Conservation (phyloP, 2,113 vertebrate genomes). For the Nothocercus nigrocapillus region DNA sequence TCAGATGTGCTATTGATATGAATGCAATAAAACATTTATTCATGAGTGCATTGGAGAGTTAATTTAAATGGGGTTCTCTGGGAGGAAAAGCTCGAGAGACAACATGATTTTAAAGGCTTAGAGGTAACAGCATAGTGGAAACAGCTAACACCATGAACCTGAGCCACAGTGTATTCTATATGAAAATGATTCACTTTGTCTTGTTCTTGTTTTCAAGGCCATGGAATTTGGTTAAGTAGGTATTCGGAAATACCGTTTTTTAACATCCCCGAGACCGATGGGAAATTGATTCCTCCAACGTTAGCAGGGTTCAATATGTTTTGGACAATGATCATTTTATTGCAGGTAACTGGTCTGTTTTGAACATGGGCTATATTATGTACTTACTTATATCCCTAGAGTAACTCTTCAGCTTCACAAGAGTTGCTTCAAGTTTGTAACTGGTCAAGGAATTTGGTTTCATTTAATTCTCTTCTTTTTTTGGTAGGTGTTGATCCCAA, state of each 20-base stretch:
- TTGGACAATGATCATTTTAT: constrained; percentile 97
- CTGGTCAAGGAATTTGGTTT: not conserved
- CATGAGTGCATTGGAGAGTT: not conserved
- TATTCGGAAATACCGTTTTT: constrained; percentile 77
- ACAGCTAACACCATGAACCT: not conserved
- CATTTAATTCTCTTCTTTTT: not conserved
- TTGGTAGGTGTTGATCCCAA: constrained; percentile 92
- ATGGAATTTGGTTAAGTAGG: constrained; percentile 86
- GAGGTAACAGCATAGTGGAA: not conserved
- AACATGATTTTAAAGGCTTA: not conserved
- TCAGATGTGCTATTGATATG: not conserved
- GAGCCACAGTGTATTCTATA: not conserved
- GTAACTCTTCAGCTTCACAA: not conserved
- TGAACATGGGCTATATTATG: not conserved
- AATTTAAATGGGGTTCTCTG: not conserved
- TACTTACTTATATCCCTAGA: not conserved
- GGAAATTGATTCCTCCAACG: constrained; percentile 67
- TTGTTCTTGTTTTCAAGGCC: constrained; percentile 80
- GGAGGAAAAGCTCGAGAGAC: not conserved
- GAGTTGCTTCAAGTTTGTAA: not conserved
- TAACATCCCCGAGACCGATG: constrained; percentile 74
- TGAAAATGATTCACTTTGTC: not conserved
- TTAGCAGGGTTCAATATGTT: constrained; percentile 92
- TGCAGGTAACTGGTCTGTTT: constrained; percentile 85
- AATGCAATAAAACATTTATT: not conserved